Percentiles rank a stretch among this genome's conserved stretches.
Conservation (phyloP, 1,140 invertebrate species). For the Spodoptera litura region DNA sequence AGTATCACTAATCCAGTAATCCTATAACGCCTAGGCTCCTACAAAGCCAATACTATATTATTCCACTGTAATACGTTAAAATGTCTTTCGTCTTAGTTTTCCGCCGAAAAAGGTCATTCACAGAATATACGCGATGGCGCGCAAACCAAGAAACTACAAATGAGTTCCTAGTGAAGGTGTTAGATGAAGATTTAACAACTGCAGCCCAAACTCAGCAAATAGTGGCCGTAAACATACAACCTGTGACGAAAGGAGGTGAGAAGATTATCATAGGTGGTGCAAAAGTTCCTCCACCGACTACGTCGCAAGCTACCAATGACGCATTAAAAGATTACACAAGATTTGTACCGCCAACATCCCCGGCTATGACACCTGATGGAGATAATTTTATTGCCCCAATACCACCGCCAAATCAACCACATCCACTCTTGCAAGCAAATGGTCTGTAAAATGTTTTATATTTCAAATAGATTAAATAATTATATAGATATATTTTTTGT, state of each 20-base stretch:
- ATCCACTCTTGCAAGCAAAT: conserved; percentile 53
- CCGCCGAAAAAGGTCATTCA: conserved; percentile 68
- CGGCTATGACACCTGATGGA: conserved; percentile 41
- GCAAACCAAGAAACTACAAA: conserved; percentile 67
- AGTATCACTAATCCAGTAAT: conserved; percentile 48
- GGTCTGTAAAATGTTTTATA: conserved; percentile 38
- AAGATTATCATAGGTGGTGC: conserved; percentile 73
- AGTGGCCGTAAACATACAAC: conserved; percentile 73
- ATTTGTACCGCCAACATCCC: conserved; percentile 66
- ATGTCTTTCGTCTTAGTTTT: conserved; percentile 57
- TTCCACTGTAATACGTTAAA: neutral
- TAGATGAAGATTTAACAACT: conserved; percentile 74
- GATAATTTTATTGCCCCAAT: conserved; percentile 49
- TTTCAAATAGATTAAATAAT: neutral
- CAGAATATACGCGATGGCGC: conserved; percentile 77
- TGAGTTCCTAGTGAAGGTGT: conserved; percentile 80
- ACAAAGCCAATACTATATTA: neutral
- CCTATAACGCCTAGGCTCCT: neutral
- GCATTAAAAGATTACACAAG: conserved; percentile 66
- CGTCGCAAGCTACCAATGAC: conserved; percentile 43
- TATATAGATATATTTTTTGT: neutral
- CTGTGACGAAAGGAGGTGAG: conserved; percentile 60
- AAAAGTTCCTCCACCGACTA: conserved; percentile 57
- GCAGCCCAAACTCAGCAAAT: conserved; percentile 58
- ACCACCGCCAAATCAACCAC: conserved; percentile 19